Base-by-base conservation (phyloP, 2,113 vertebrate species). In the Glaucomys volans region DNA sequence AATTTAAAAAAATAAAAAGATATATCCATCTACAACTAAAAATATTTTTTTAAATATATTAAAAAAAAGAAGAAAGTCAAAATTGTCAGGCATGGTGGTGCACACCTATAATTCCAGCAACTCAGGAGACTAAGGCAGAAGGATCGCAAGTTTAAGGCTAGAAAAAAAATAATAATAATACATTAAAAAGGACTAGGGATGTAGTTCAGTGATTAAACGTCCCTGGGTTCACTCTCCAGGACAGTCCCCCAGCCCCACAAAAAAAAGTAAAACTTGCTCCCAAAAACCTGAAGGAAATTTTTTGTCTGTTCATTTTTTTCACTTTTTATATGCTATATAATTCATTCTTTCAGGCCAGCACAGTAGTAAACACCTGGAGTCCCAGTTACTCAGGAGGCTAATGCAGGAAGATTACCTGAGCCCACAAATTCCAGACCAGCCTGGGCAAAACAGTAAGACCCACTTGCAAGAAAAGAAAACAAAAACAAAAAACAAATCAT, bases 241-340 rank as follows among this genome's bases (percentile, higher is more conserved):
- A 57, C 18, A 54, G 3, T 17, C 18, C 54, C 17, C 54, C 18
- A 4, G n/a, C 2, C 52, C 52, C 11, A 52, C 12, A 54, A 54
- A 59, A 59, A 24, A 59, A 59, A 24, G 13, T 59, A 62, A 93
- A 96, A 90, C 17, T 24, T 40, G 26, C 44, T 35, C 32, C 47
- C 42, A 54, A 71, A 81, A 87, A 86, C 37, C 54, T 42, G 5
- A 77, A 59, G 77, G 0, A 79, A 47, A 52, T 83, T 54, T 37
- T 93, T 84, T 87, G 72, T 35, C 52, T 84, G 32, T 50, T 69
- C 28, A 40, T 57, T 64, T 54, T n/a, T 84, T 88, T 77, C 37
- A 76, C 20, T 35, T 92, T 72, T 90, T 81, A 79, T 37, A 76
- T 40, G 26, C 59, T 77, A 8, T 57, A 80, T 92, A 92, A 87